Percentiles rank a stretch among this genome's conserved stretches.
These are phyloP conservation scores for Xenus cinereus DNA, from an alignment of 2,113 vertebrate genomes.

Conservation along the genomic window DNA sequence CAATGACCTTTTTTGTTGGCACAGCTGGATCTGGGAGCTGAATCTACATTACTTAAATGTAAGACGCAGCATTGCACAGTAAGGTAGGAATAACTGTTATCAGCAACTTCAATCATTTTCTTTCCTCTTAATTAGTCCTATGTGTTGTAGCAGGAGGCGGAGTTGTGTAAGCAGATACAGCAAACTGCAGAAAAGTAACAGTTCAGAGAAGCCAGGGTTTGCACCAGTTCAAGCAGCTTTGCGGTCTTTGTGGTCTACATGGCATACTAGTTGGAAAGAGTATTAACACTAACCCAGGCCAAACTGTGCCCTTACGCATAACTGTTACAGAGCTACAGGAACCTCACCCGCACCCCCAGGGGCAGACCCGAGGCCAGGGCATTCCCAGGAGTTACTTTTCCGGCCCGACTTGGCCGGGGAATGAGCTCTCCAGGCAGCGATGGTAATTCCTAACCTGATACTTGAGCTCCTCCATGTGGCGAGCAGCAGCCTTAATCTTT, in stretches of 20 bases:
- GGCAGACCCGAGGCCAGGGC: not conserved
- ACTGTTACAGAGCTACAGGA: not conserved
- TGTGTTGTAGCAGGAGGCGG: not conserved
- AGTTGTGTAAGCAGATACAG: not conserved
- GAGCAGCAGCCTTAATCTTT: not conserved
- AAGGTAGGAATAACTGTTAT: not conserved
- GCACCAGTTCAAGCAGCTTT: not conserved
- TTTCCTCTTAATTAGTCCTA: not conserved
- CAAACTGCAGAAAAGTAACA: not conserved
- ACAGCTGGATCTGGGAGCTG: not conserved
- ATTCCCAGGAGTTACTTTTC: not conserved
- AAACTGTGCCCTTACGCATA: not conserved
- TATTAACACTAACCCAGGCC: not conserved
- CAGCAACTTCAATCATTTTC: not conserved
- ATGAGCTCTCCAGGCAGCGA: not conserved
- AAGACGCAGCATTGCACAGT: not conserved
- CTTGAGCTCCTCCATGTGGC: slow-evolving; percentile 77
- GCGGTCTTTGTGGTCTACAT: not conserved
- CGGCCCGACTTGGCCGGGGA: not conserved
- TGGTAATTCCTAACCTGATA: slow-evolving; percentile 46
- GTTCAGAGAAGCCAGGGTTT: not conserved
- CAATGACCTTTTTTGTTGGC: not conserved
- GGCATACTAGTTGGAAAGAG: not conserved
- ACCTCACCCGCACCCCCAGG: not conserved
- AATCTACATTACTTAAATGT: not conserved